Percentiles rank a stretch among this genome's conserved stretches.
phyloP scores from a whole-genome alignment of 2,113 vertebrate genomes.

The Leucosticte australis region DNA sequence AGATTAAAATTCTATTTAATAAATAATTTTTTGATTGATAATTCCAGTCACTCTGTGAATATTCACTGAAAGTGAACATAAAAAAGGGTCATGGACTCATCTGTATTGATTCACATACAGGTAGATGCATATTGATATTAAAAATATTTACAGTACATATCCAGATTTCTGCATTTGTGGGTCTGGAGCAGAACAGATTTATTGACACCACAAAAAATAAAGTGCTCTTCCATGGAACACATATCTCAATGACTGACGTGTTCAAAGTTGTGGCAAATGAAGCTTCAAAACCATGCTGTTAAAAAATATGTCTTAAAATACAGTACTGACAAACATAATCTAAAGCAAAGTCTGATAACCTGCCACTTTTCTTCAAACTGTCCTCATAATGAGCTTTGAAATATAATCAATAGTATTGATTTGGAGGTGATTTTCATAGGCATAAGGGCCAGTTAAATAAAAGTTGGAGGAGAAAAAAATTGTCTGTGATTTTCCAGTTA shows the following conservation, averaged over 20 bases:
- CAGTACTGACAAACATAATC: constrained; percentile 9
- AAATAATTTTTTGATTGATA: background rate
- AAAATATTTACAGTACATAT: background rate
- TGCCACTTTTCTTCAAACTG: background rate
- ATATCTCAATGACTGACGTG: background rate
- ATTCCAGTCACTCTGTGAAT: background rate
- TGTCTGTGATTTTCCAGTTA: background rate
- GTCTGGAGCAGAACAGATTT: background rate
- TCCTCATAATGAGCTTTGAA: background rate
- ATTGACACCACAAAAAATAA: background rate
- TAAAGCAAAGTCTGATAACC: constrained; percentile 36
- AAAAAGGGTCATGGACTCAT: background rate
- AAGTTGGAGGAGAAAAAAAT: background rate
- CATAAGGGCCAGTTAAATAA: constrained; percentile 4
- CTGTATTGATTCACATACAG: background rate
- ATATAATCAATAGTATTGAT: constrained; percentile 36
- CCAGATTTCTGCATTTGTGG: background rate
- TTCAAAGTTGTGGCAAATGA: constrained; percentile 20
- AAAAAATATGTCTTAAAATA: constrained; percentile 1
- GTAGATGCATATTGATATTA: background rate
- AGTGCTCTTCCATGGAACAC: background rate
- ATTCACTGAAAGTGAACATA: background rate
- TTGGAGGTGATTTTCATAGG: background rate
- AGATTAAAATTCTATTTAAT: background rate
- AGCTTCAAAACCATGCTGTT: background rate